Evolutionary conservation across 2,888 invertebrate genomes (phyloP), one percentile per base, ranked within the genome.

Genomic region (Tetramorium bicarinatum): DNA sequence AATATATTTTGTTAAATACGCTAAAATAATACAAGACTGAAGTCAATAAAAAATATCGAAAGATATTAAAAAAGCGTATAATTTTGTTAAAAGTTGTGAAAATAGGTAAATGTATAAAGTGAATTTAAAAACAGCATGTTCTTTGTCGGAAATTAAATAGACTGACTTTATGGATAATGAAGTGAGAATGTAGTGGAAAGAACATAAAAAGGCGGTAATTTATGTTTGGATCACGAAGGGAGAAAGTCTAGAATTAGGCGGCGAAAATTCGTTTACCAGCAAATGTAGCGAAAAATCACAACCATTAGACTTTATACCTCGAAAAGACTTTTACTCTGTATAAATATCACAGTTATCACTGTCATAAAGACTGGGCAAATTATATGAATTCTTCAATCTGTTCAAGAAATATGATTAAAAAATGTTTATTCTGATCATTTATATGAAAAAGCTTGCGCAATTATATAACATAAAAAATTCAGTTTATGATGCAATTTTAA

Each of bases 281-380:
- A 92, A 93, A 92, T 92, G 91, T 92, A 92, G 89, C 90, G 92
- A 92, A 92, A 92, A 92, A 93, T 93, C 89, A 89, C 85, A 83
- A 85, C 88, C 88, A 56, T 77, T 77, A 66, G 15, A 52, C 41
- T 25, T 9, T 13, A 34, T 56, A 41, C 34, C 29, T 54, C 49
- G 13, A 56, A 67, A 44, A 49, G n/a, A 25, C 29, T 66, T 3
- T 13, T 29, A 15, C 13, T 56, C 44, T 25, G 13, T 52, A 64
- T 38, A 77, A 77, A 41, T 52, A 62, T 62, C 62, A 49, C 64
- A 25, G 49, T 38, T 54, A 56, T 56, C 15, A 34, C 44, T 18
- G 29, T 41, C 3, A 25, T 54, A 29, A 41, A 76, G 34, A 6
- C 47, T 29, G 3, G 3, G 11, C n/a, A 56, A 66, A 29, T 67